Evolutionary conservation across 2,888 invertebrate genomes (phyloP), one percentile per base, ranked within the genome.

Genomic region (Harmothoe impar): DNA sequence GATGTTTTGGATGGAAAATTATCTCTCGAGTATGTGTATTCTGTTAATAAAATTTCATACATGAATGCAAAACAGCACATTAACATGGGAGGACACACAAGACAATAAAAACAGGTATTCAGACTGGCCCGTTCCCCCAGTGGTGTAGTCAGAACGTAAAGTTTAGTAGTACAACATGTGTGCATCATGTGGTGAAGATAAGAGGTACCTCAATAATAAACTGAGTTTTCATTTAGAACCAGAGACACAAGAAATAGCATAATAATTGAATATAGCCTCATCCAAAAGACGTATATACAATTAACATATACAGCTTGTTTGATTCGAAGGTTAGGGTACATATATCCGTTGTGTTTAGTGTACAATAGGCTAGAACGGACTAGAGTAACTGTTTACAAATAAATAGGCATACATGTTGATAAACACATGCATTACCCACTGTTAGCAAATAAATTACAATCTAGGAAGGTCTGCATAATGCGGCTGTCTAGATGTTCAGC

Each of bases 331-430:
- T 81, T 35, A 81, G 43, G 43, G 17, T 25, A 77, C n/a, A n/a
- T 25, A 15, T 81, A 81, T 81, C 81, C 81, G 43, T 81, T 81
- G 20, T 23, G 33, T 35, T n/a, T 81, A 81, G 43, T 43, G 25
- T 43, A 43, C 43, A 43, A n/a, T 23, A 81, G 81, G 81, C 81
- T 81, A 81, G 33, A 81, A 43, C 81, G 43, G 81, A 81, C 81
- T 81, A 81, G 81, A 81, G 81, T 35, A 81, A 81, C 43, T 81
- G 81, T 81, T 81, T 81, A 81, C 81, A 81, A 81, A 81, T 81
- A 81, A 81, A 81, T 81, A 81, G 81, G 81, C 23, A 81, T 17
- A 17, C 81, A 81, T 81, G 81, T 35, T 10, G 35, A 81, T 31
- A 77, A 23, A 23, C 10, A 81, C 35, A 23, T 81, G 81, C 81